Evolutionary conservation across 1,140 invertebrate genomes (phyloP), one percentile per base, ranked within the genome.

Genomic region (Microvelia longipes): DNA sequence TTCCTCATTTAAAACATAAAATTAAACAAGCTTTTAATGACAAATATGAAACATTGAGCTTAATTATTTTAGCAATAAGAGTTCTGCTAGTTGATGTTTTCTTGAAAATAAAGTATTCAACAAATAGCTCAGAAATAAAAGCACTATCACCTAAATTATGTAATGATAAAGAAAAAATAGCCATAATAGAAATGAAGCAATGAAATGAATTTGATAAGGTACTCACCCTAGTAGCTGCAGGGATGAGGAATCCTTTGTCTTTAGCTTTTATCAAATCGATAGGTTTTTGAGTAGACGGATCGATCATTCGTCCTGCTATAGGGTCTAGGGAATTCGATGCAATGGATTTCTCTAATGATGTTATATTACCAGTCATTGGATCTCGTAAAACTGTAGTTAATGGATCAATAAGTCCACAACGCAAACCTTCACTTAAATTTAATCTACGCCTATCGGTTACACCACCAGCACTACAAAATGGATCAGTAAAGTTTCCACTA

Each of bases 201-300:
- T 50, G 35, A 19, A 50, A 50, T 11, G 5, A n/a, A n/a, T n/a
- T n/a, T n/a, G n/a, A n/a, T n/a, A n/a, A 50, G 35, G 5, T 64
- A 90, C 92, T 94, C 87, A 95, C 93, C 91, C 92, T 87, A 78
- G 91, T 89, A 86, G 92, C 90, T 78, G 91, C 92, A 78, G 92
- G 86, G 81, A 94, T 85, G 74, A 94, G 86, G 80, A 90, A 88
- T 76, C 93, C 91, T 79, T 88, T 87, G 77, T 94, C 89, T 77
- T 87, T 84, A 75, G 94, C 94, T 83, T 94, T 93, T 71, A 90
- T 81, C 77, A 96, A 87, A 82, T 93, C 89, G 74, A 93, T 83
- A 77, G 83, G 83, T 75, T 85, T 84, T 70, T 83, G 83, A 77
- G 89, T 85, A 71, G 83, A 81, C 76, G 83, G 80, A 77, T 86